Conservation (phyloP, 2,888 invertebrate species). For the Lordiphosa andalusiaca region DNA sequence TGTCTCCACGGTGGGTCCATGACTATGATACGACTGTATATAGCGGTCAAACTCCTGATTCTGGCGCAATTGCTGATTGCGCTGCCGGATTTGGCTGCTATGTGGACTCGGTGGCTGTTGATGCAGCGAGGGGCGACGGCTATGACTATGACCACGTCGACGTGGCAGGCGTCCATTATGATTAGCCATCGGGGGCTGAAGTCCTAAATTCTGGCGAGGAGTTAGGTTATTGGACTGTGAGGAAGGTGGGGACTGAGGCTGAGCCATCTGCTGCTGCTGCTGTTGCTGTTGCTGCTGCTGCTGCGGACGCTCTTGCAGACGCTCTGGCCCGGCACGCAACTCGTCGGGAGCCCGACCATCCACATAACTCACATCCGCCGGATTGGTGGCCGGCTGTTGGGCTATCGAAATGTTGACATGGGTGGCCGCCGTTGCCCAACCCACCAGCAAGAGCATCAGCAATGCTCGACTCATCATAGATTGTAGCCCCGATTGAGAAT, state of each 20-base stretch:
- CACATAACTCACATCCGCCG: slow-evolving; percentile 82
- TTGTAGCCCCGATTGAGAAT: slow-evolving; percentile 1
- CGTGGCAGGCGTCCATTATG: slow-evolving; percentile 41
- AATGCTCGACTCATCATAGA: slow-evolving; percentile 47
- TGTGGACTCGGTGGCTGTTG: slow-evolving; percentile 51
- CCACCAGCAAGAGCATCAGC: slow-evolving; percentile 62
- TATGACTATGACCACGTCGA: slow-evolving; percentile 45
- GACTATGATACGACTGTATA: slow-evolving; percentile 76
- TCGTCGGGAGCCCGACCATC: slow-evolving; percentile 76
- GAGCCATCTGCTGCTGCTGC: slow-evolving; percentile 22
- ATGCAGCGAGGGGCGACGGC: slow-evolving; percentile 46
- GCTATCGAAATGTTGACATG: slow-evolving; percentile 77
- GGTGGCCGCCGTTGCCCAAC: slow-evolving; percentile 58
- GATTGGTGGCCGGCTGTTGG: slow-evolving; percentile 77
- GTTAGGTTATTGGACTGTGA: slow-evolving; percentile 17
- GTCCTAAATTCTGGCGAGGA: slow-evolving; percentile 54
- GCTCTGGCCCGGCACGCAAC: slow-evolving; percentile 63
- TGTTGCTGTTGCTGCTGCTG: slow-evolving; percentile 24
- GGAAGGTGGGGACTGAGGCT: slow-evolving; percentile 18
- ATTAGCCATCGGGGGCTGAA: slow-evolving; percentile 34
- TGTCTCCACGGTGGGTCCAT: slow-evolving; percentile 78
- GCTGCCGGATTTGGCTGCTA: slow-evolving; percentile 63
- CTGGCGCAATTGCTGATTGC: slow-evolving; percentile 68
- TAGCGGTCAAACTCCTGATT: slow-evolving; percentile 79
- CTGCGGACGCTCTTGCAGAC: slow-evolving; percentile 52